Percentiles rank a stretch among this genome's conserved stretches.
Evolutionary conservation across 2,797 vertebrate species (phyloP).

Genomic region (Dallia pectoralis): DNA sequence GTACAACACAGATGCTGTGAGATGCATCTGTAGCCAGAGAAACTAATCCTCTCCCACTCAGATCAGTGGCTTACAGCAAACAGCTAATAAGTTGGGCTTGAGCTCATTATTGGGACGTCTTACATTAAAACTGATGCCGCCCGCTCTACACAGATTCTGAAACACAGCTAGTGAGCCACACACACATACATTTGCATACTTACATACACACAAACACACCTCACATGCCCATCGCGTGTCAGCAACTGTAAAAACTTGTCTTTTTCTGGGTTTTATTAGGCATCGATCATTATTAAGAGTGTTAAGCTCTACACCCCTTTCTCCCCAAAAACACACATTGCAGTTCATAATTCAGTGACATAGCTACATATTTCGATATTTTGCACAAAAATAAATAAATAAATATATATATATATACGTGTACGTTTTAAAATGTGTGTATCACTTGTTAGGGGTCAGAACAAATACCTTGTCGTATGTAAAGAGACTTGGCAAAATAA

Average conservation of each 20-base stretch:
- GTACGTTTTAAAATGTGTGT: too few relatives aligned
- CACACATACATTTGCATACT: background rate
- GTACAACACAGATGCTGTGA: constrained; percentile 47
- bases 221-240: background rate
- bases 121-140: constrained; percentile 51
- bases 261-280: background rate
- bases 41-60: constrained; percentile 61
- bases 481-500: too few relatives aligned
- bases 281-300: background rate
- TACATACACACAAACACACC: background rate
- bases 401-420: too few relatives aligned
- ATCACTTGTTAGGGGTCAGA: too few relatives aligned
- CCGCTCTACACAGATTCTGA: constrained; percentile 25
- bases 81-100: constrained; percentile 66
- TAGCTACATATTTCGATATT: too few relatives aligned
- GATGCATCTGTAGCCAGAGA: constrained; percentile 50
- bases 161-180: background rate
- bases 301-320: background rate
- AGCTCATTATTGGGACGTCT: constrained; percentile 57
- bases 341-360: too few relatives aligned
- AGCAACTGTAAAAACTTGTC: background rate
- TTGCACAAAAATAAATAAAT: too few relatives aligned
- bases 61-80: constrained; percentile 66
- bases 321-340: too few relatives aligned
- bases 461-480: too few relatives aligned